A percentile compares a stretch with the other conserved stretches of the same genome.
phyloP scores from a whole-genome alignment of 2,113 vertebrate genomes.

The Apteryx owenii region DNA sequence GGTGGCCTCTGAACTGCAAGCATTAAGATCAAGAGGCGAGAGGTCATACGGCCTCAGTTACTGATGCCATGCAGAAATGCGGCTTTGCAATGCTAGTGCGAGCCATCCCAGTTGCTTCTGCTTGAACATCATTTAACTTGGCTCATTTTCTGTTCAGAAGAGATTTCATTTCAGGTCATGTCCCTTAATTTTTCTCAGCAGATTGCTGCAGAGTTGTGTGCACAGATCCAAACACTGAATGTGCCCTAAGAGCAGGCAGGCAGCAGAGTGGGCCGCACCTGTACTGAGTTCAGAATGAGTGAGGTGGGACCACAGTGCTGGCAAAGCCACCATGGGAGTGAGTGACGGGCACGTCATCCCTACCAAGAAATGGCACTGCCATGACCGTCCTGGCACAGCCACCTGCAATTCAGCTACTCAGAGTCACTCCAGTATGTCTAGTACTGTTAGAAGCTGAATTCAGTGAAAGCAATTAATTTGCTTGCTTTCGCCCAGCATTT shows the following conservation, averaged over 20 bases:
- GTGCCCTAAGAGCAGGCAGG: neutral
- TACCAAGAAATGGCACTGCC: rapidly evolving
- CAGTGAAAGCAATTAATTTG: neutral
- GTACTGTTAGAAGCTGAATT: neutral
- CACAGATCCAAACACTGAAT: neutral
- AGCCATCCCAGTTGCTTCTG: neutral
- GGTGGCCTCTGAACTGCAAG: neutral
- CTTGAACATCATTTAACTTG: neutral
- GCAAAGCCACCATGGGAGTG: rapidly evolving
- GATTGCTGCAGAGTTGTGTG: neutral
- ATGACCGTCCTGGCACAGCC: neutral
- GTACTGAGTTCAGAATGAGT: neutral
- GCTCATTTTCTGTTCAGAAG: neutral
- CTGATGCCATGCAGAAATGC: rapidly evolving
- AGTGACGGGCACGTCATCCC: neutral
- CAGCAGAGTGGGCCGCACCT: neutral
- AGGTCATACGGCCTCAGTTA: rapidly evolving
- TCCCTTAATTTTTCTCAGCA: neutral
- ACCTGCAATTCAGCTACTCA: neutral
- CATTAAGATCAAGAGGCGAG: neutral
- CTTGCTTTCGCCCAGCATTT: neutral
- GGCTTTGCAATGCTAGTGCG: neutral
- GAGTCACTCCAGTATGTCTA: neutral
- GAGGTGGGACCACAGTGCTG: neutral
- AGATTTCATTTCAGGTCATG: neutral